phyloP scores from a whole-genome alignment of 2,797 vertebrate genomes.

The Thaleichthys pacificus region DNA sequence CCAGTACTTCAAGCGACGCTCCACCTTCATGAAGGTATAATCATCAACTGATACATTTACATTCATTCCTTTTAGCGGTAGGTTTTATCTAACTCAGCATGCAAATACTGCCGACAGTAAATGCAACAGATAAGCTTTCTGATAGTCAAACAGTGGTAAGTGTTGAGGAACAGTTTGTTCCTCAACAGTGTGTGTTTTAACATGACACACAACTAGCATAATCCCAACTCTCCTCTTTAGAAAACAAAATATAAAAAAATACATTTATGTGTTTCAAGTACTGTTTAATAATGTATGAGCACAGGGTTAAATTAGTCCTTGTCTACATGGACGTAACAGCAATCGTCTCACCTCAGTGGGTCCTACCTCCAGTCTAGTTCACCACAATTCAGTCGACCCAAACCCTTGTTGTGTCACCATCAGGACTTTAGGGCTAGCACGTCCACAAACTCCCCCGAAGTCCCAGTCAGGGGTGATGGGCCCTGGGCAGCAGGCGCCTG shows the following conservation, averaged over 20 bases:
- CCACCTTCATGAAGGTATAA: slow-evolving; percentile 77
- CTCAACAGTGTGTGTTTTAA: too few species aligned
- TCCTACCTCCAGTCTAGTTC: not conserved
- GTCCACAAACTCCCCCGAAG: slow-evolving; percentile 15
- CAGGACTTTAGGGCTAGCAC: slow-evolving; percentile 27
- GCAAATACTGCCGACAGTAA: too few species aligned
- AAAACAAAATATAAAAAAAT: too few species aligned
- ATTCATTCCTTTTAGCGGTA: not conserved
- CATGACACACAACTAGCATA: too few species aligned
- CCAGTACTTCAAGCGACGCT: slow-evolving; percentile 79
- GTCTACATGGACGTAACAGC: slow-evolving; percentile 44
- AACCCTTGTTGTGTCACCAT: slow-evolving; percentile 29
- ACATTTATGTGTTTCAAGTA: too few species aligned
- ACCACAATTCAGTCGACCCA: slow-evolving; percentile 28
- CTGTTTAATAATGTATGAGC: too few species aligned
- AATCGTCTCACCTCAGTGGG: slow-evolving; percentile 14
- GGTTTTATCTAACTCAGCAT: too few species aligned
- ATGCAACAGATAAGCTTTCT: too few species aligned
- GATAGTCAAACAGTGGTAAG: too few species aligned
- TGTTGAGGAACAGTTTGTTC: too few species aligned
- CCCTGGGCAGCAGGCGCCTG: slow-evolving; percentile 64
- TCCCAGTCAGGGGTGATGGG: slow-evolving; percentile 52
- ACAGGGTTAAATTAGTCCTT: slow-evolving; percentile 24
- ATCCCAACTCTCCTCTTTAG: too few species aligned
- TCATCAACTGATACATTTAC: not conserved